These are phyloP conservation scores for Corythoichthys haematopterus DNA, from an alignment of 2,113 vertebrate genomes.

Conservation along the genomic window DNA sequence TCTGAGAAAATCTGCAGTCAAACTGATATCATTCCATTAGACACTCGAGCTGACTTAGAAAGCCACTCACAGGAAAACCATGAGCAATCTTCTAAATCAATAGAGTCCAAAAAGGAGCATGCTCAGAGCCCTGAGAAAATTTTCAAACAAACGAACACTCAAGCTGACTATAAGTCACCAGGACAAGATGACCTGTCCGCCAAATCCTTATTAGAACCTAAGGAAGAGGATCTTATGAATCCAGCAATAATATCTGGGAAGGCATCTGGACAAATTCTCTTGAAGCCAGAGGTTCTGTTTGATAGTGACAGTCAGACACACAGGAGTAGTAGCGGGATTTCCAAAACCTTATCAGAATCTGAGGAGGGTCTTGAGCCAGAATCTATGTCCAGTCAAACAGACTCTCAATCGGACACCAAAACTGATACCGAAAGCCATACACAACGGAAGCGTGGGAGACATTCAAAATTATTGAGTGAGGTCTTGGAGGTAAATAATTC, in stretches of 20 bases:
- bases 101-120: constrained; percentile 3
- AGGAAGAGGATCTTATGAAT: not conserved
- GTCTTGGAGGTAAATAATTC: not conserved
- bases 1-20: constrained; percentile 13
- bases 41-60: constrained; percentile 18
- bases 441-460: constrained; percentile 26
- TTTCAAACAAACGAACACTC: constrained; percentile 22
- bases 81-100: not conserved
- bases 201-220: not conserved
- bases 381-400: constrained; percentile 16
- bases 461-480: not conserved
- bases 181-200: not conserved
- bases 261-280: constrained; percentile 22
- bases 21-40: constrained; percentile 6
- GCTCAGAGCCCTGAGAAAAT: not conserved
- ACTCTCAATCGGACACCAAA: constrained; percentile 12
- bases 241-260: not conserved
- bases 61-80: constrained; percentile 34
- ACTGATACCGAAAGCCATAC: constrained; percentile 21
- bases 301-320: constrained; percentile 23
- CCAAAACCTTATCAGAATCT: constrained; percentile 21
- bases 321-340: constrained; percentile 28
- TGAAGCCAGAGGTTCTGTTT: constrained; percentile 11
- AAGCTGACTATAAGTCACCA: constrained; percentile 3
- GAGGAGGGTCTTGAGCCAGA: constrained; percentile 1